Conservation (phyloP, 2,113 vertebrate species). For the Sitta europaea region DNA sequence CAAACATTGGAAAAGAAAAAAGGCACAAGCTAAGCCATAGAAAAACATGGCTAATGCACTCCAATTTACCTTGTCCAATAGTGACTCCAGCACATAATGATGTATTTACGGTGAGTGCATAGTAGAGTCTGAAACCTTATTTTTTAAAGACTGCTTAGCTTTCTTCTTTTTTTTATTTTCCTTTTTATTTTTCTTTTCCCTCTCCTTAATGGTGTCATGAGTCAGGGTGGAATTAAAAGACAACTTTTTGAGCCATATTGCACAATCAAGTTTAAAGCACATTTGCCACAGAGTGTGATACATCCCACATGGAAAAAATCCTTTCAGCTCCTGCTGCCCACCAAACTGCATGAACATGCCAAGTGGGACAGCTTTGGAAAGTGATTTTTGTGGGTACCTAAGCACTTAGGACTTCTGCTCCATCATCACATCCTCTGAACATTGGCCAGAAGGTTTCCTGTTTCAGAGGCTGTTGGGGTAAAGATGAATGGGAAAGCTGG, state of each 20-base stretch:
- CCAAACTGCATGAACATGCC: background rate
- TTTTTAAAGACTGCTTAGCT: background rate
- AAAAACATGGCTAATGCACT: background rate
- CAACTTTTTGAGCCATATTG: background rate
- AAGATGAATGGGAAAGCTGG: background rate
- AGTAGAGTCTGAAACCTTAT: background rate
- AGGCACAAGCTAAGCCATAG: background rate
- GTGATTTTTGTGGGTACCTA: background rate
- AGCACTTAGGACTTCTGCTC: background rate
- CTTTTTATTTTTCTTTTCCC: rapidly evolving
- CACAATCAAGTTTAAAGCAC: background rate
- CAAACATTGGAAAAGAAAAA: background rate
- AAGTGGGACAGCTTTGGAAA: background rate
- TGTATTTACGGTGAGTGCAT: background rate
- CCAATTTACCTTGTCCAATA: background rate
- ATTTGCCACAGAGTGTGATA: background rate
- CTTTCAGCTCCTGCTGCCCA: background rate
- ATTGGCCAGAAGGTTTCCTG: background rate
- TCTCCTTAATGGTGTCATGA: background rate
- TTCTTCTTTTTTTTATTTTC: background rate
- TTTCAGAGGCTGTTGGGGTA: background rate
- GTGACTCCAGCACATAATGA: background rate
- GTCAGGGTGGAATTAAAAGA: background rate
- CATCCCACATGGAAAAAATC: background rate
- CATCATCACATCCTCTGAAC: background rate